Base-by-base conservation (phyloP, 2,797 vertebrate genomes). In the Tinamus major region DNA sequence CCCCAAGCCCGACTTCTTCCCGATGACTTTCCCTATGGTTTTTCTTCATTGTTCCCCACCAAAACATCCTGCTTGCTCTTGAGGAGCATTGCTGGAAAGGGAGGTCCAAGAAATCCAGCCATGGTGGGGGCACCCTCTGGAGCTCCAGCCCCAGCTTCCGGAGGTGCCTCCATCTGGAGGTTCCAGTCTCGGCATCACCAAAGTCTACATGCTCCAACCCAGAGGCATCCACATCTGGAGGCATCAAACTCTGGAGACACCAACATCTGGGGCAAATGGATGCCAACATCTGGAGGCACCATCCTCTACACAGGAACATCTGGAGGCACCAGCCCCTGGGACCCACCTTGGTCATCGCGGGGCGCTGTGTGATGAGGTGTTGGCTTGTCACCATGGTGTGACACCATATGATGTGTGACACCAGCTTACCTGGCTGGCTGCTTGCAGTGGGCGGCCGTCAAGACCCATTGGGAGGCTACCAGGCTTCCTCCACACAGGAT, bases 331-430 rank as follows among this genome's bases (percentile, higher is more conserved):
- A 46, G 19, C 13, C 11, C 5, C 29, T 8, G 10, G 29, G 26
- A 17, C 16, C 44, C 76, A n/a, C 27, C 37, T 18, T 1, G 12
- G 58, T 23, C 4, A 0, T 29, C 3, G 39, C 3, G 10, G 14
- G 5, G 1, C 14, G 3, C 4, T 7, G 13, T 20, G 10, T 5
- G 7, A 59, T 2, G 19, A 29, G 29, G 7, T 2, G 0, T 6
- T 0, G 29, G 8, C 35, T 27, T 6, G 13, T 2, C 5, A 15
- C 65, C 56, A 5, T 1, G 39, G 13, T 5, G 0, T 1, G 67
- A 23, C 42, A 35, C 35, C 35, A 35, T 35, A 35, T 35, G 35
- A 35, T 35, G 35, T 35, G 2, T 0, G 2, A 19, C 7, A 1
- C 18, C 7, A 0, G 9, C 74, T 68, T 19, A 92, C 90, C n/a